These are phyloP conservation scores for Cylloceria caligata DNA, from an alignment of 2,888 invertebrate species.

Conservation along the genomic window DNA sequence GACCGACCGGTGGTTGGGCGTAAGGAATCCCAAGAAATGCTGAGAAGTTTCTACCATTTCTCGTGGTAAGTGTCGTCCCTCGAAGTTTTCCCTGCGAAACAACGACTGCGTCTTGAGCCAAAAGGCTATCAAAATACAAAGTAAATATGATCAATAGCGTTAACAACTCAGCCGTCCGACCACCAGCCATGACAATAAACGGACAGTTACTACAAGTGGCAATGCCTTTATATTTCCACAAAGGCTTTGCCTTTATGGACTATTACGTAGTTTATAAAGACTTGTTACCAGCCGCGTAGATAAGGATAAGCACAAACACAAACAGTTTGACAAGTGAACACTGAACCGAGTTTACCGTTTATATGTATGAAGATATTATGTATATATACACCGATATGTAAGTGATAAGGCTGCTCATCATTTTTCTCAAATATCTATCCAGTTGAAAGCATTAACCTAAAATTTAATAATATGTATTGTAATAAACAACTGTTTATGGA, in stretches of 20 bases:
- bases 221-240: too few species aligned
- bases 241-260: slow-evolving; percentile 21
- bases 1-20: slow-evolving; percentile 68
- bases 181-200: slow-evolving; percentile 61
- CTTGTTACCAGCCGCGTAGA: background rate
- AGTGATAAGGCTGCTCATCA: background rate
- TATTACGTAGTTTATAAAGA: slow-evolving; percentile 7
- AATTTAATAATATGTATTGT: background rate
- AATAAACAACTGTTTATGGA: background rate
- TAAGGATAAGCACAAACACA: slow-evolving; percentile 12
- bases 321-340: background rate
- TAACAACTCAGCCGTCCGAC: slow-evolving; percentile 16
- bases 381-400: background rate
- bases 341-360: background rate
- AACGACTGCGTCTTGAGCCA: slow-evolving; percentile 39
- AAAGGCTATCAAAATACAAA: slow-evolving; percentile 15
- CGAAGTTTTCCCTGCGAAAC: slow-evolving; percentile 62
- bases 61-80: slow-evolving; percentile 56
- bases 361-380: background rate
- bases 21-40: slow-evolving; percentile 72
- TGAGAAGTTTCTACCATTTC: slow-evolving; percentile 56
- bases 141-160: slow-evolving; percentile 44
- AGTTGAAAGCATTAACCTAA: background rate
- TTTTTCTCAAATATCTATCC: background rate
- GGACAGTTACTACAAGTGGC: background rate